These are phyloP conservation scores for Hydraecia micacea DNA, from an alignment of 2,888 invertebrate species.

Conservation along the genomic window DNA sequence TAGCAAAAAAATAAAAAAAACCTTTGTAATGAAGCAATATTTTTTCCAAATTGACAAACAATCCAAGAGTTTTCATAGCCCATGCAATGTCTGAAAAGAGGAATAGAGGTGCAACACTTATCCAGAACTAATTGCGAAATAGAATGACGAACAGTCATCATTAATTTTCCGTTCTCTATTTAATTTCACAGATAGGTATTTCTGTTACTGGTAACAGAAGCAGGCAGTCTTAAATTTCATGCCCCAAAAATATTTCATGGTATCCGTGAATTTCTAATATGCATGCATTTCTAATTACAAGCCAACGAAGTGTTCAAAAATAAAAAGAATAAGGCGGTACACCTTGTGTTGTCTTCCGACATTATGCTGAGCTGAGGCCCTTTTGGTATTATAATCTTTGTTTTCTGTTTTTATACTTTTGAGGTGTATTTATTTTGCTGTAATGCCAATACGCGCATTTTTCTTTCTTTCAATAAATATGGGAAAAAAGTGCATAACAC, in stretches of 20 bases:
- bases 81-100: background rate
- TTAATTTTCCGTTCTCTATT: background rate
- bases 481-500: background rate
- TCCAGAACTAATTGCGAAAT: background rate
- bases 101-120: background rate
- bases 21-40: background rate
- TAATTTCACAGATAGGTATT: background rate
- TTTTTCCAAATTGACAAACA: background rate
- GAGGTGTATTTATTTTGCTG: too few species aligned
- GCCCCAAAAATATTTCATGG: slow-evolving; percentile 14
- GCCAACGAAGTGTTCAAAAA: background rate
- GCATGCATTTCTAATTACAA: background rate
- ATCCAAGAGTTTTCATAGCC: background rate
- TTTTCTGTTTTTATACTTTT: too few species aligned
- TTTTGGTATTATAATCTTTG: too few species aligned
- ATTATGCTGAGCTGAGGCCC: too few species aligned
- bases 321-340: background rate
- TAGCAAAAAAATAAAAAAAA: background rate
- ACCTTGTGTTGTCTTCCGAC: too few species aligned
- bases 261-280: slow-evolving; percentile 12
- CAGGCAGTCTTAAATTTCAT: background rate
- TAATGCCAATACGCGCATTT: too few species aligned
- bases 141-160: background rate
- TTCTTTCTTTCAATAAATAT: background rate
- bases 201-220: background rate